Percentiles rank a stretch among this genome's conserved stretches.
phyloP scores from a whole-genome alignment of 2,888 invertebrate species.

The Branchellion lobata region DNA sequence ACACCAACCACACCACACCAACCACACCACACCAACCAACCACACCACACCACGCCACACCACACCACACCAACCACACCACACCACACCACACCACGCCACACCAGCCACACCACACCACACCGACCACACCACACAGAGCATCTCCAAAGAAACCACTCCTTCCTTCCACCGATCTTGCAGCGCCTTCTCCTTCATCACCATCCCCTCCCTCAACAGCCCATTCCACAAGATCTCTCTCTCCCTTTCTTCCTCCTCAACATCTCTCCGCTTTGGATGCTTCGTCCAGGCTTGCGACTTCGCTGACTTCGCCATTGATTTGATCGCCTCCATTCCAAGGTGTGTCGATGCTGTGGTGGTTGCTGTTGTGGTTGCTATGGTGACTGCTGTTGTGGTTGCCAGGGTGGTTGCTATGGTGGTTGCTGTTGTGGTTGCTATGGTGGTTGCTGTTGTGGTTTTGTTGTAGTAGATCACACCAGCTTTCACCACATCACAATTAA shows the following conservation, averaged over 20 bases:
- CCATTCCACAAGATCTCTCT: conserved; percentile 78
- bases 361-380: too few species aligned
- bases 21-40: conserved; percentile 68
- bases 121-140: too few species aligned
- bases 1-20: conserved; percentile 76
- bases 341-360: too few species aligned
- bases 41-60: too few species aligned
- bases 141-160: background rate
- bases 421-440: too few species aligned
- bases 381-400: too few species aligned
- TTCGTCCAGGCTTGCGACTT: conserved; percentile 93
- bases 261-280: conserved; percentile 83
- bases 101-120: too few species aligned
- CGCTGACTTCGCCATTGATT: conserved; percentile 79
- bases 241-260: conserved; percentile 83
- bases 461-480: background rate
- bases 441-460: too few species aligned
- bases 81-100: too few species aligned
- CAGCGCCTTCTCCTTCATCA: conserved; percentile 91
- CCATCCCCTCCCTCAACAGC: conserved; percentile 85
- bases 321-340: conserved; percentile 77
- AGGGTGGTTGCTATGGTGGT: too few species aligned
- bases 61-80: too few species aligned
- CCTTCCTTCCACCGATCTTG: conserved; percentile 69
- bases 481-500: too few species aligned